phyloP scores from a whole-genome alignment of 2,797 vertebrate genomes.

The Syngnathus rostellatus region DNA sequence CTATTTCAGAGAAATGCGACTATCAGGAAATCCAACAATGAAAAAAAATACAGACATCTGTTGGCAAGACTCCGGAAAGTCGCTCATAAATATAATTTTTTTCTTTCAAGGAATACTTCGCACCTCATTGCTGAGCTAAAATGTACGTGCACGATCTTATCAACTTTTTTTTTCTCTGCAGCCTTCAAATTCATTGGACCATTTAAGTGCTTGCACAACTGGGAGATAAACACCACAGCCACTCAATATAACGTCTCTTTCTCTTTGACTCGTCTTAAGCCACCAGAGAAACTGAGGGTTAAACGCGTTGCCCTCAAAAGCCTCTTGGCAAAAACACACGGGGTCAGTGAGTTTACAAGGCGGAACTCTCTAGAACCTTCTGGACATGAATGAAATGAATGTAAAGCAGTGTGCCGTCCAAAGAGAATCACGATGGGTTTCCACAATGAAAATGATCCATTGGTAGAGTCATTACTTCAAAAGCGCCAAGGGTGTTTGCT shows the following conservation, averaged over 20 bases:
- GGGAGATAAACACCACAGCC: conserved; percentile 33
- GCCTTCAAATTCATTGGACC: conserved; percentile 39
- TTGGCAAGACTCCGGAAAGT: neutral
- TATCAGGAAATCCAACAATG: neutral
- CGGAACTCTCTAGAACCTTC: conserved; percentile 7
- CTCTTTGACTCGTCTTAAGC: conserved; percentile 36
- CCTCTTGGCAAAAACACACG: neutral
- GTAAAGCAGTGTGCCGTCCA: neutral
- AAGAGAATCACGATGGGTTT: neutral
- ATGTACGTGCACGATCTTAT: neutral
- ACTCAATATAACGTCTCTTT: conserved; percentile 38
- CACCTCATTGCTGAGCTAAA: neutral
- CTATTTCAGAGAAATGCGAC: neutral
- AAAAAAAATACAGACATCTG: too few species aligned
- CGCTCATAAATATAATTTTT: neutral
- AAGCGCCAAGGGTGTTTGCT: conserved; percentile 9
- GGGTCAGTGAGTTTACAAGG: conserved; percentile 16
- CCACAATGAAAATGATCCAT: neutral
- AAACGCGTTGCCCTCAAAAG: conserved; percentile 36
- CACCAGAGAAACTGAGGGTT: conserved; percentile 23
- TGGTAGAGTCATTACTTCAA: conserved; percentile 4
- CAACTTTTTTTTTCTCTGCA: conserved; percentile 10
- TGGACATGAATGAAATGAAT: neutral
- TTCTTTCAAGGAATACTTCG: neutral
- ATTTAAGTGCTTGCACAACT: conserved; percentile 37